Percentiles rank a stretch among this genome's conserved stretches.
These are phyloP conservation scores for Globicephala melas DNA, from an alignment of 2,113 vertebrate species.

Conservation along the genomic window DNA sequence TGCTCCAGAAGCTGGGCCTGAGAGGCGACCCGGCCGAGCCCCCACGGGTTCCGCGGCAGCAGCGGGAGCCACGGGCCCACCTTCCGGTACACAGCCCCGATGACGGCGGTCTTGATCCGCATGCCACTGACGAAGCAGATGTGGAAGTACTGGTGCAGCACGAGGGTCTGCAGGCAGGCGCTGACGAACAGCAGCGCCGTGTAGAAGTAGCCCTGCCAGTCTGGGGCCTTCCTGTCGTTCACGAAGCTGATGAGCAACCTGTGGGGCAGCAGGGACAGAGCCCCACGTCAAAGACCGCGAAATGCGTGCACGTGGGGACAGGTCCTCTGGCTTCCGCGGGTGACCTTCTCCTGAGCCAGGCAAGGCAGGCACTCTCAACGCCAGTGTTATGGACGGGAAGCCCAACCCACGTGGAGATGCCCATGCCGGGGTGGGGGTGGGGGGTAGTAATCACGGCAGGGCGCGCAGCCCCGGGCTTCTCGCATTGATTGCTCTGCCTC, in stretches of 20 bases:
- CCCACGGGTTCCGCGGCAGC: fast-evolving
- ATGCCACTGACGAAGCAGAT: conserved; percentile 97
- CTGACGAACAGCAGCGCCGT: conserved; percentile 90
- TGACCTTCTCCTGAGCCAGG: neutral
- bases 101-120: conserved; percentile 93
- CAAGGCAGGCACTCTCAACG: fast-evolving
- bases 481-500: fast-evolving
- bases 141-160: conserved; percentile 97
- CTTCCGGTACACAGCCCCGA: conserved; percentile 96
- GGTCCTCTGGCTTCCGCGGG: fast-evolving
- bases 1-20: neutral
- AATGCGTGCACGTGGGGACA: fast-evolving
- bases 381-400: fast-evolving
- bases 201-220: conserved; percentile 96
- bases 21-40: fast-evolving
- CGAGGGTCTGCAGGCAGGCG: conserved; percentile 91
- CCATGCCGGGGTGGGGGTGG: neutral
- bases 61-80: conserved; percentile 71
- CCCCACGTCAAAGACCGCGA: neutral
- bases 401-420: fast-evolving
- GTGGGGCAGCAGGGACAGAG: neutral
- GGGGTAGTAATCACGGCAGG: neutral
- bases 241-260: conserved; percentile 93
- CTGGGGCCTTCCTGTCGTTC: conserved; percentile 86
- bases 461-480: too few relatives aligned